Evolutionary conservation across 2,113 vertebrate species (phyloP).

Genomic region (Erinaceus europaeus): DNA sequence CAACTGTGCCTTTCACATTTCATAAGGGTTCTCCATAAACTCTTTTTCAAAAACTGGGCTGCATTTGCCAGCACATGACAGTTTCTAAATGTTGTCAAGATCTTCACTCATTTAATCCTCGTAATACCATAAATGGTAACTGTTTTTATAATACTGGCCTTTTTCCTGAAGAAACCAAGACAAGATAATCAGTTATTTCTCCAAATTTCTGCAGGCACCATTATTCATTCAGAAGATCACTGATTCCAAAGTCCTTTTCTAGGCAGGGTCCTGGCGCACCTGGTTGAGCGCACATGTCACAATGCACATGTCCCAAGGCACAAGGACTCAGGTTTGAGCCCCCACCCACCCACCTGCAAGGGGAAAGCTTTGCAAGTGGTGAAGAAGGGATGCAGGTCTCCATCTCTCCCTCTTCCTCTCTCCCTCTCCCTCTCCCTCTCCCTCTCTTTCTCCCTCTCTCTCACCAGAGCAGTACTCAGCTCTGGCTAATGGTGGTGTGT

Average conservation of each 20-base stretch:
- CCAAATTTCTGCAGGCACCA: background rate
- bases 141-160: background rate
- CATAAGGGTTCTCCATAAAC: background rate
- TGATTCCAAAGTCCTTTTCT: slow-evolving; percentile 1
- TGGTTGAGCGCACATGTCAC: too few relatives aligned
- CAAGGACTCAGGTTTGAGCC: too few relatives aligned
- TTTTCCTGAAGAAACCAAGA: slow-evolving; percentile 25
- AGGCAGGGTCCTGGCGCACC: too few relatives aligned
- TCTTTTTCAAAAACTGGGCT: background rate
- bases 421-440: too few relatives aligned
- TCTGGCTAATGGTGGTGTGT: too few relatives aligned
- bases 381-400: too few relatives aligned
- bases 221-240: background rate
- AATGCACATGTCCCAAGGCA: too few relatives aligned
- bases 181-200: background rate
- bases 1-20: background rate
- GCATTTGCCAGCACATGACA: background rate
- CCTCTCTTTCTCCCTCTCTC: too few relatives aligned
- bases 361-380: too few relatives aligned
- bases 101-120: background rate
- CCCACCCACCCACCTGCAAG: too few relatives aligned
- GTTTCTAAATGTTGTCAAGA: background rate
- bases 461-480: too few relatives aligned
- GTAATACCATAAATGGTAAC: background rate
- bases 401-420: too few relatives aligned